Base-by-base conservation (phyloP, 2,888 invertebrate genomes). In the Hemithea aestivaria region DNA sequence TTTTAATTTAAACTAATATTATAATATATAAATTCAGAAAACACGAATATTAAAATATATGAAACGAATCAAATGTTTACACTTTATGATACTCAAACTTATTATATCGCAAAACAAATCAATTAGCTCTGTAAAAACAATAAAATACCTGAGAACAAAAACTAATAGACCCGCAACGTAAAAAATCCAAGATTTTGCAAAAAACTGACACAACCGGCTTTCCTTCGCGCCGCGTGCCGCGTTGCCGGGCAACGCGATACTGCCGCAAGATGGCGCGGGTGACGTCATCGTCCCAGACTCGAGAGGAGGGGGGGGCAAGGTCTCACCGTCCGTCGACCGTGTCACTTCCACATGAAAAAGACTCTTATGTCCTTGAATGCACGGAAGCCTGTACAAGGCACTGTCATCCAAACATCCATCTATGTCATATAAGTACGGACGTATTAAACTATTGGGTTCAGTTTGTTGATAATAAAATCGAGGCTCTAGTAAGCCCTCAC, bases 231-330 rank as follows among this genome's bases (percentile, higher is more conserved):
- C 73, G 67, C 68, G 70, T 69, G 61, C 65, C 62, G 52, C 61
- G 83, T 85, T 83, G 84, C 87, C 60, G 66, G 63, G 85, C 83
- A 82, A 87, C 84, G 73, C 69, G 69, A 72, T 67, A 72, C 59
- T 66, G 70, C 67, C 69, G 73, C 83, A 87, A 87, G 85, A 87
- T 87, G 87, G 85, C 85, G 83, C 64, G 59, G 66, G 56, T 84
- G 81, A 84, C 87, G 87, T 85, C 83, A 85, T 61, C 70, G 85
- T 61, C 70, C 58, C 66, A 65, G 69, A 37, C 16, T 57, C 60
- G 51, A 54, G 58, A 33, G 50, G 56, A 51, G 58, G 48, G 50
- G 66, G 70, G 59, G 71, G 71, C 77, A 78, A 80, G 81, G 80
- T 77, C 75, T 76, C 35, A 70, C 62, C 73, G 63, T 60, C 63